Evolutionary conservation across 2,797 vertebrate species (phyloP).

Genomic region (Scolopax bukidnonensis): DNA sequence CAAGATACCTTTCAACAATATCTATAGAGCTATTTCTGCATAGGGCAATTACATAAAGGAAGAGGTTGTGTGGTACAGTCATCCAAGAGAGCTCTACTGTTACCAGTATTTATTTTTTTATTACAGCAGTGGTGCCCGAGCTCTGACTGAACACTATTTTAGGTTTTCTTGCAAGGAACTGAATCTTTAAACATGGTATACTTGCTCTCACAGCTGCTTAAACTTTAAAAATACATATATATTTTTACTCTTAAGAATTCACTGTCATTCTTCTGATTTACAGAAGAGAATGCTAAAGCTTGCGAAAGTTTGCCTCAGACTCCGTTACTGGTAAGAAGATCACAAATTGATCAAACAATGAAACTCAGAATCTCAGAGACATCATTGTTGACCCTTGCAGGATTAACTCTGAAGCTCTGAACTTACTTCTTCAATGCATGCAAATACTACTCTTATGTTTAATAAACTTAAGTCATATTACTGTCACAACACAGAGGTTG

Average conservation of each 20-base stretch:
- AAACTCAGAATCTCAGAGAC: background rate
- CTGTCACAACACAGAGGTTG: background rate
- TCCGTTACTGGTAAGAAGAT: background rate
- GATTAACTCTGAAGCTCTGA: background rate
- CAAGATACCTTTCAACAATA: conserved; percentile 1
- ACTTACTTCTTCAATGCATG: background rate
- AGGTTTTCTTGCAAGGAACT: background rate
- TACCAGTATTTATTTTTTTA: background rate
- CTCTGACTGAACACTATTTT: background rate
- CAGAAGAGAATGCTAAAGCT: background rate
- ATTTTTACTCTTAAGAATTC: background rate
- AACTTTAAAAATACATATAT: background rate
- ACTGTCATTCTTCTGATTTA: background rate
- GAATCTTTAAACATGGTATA: background rate
- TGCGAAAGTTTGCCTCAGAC: background rate
- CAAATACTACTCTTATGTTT: background rate
- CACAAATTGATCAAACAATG: background rate
- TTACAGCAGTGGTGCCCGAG: background rate
- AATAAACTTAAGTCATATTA: background rate
- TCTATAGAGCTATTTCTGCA: conserved; percentile 4
- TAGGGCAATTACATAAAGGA: background rate
- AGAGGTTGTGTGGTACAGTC: background rate
- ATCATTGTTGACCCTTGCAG: background rate
- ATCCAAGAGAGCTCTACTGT: background rate
- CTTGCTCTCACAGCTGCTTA: background rate